Conservation (phyloP, 2,888 invertebrate species). For the Lagria hirta region DNA sequence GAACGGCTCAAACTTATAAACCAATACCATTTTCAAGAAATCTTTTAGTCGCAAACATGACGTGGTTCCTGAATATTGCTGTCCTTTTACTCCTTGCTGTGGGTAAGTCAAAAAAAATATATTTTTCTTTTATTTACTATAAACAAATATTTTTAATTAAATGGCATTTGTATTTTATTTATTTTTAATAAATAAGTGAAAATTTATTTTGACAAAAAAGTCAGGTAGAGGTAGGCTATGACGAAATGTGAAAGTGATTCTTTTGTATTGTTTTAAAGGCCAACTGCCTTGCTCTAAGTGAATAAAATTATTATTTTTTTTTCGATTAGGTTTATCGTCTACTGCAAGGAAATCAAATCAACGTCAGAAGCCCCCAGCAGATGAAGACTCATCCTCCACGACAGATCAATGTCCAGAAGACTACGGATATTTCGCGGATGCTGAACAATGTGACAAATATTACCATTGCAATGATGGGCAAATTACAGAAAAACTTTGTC, state of each 20-base stretch:
- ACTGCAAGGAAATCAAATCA: conserved; percentile 30
- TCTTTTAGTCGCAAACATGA: conserved; percentile 41
- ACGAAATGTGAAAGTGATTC: conserved; percentile 34
- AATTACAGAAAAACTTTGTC: conserved; percentile 77
- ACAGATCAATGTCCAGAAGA: conserved; percentile 76
- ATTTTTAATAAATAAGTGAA: conserved; percentile 4
- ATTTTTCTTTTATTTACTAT: conserved; percentile 4
- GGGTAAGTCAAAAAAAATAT: conserved; percentile 31
- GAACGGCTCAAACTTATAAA: conserved; percentile 37
- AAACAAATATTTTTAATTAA: conserved; percentile 4
- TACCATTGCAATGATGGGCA: conserved; percentile 77
- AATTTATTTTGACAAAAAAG: conserved; percentile 1
- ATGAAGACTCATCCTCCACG: conserved; percentile 56
- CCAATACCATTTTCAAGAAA: conserved; percentile 34
- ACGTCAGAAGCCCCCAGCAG: conserved; percentile 20
- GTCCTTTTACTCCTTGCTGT: conserved; percentile 30
- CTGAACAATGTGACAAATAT: conserved; percentile 86
- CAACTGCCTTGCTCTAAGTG: conserved; percentile 25
- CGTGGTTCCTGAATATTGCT: conserved; percentile 34
- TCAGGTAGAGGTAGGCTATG: conserved; percentile 3
- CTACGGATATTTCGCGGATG: conserved; percentile 82
- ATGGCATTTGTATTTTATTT: not conserved
- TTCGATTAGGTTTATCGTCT: conserved; percentile 1
- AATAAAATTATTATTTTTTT: conserved; percentile 4
- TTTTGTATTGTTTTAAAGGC: conserved; percentile 32